These are phyloP conservation scores for Myotis findleyi DNA, from an alignment of 2,797 vertebrate genomes.

Conservation along the genomic window DNA sequence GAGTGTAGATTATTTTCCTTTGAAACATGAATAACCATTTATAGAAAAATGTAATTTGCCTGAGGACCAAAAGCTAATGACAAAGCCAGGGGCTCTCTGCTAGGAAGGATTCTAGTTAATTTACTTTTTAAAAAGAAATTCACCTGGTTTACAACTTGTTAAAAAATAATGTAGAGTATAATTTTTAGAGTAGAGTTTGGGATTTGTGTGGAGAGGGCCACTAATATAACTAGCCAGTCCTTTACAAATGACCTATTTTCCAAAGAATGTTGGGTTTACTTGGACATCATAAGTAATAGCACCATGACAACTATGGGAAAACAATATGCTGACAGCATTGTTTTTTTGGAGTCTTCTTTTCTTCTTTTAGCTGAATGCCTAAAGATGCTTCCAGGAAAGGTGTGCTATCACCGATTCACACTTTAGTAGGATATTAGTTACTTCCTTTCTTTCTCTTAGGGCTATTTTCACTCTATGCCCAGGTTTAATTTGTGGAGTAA, in stretches of 20 bases:
- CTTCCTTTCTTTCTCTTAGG: background rate
- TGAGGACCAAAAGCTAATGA: background rate
- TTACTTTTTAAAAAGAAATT: background rate
- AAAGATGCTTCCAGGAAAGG: conserved; percentile 19
- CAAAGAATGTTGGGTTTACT: background rate
- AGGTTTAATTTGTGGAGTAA: conserved; percentile 1
- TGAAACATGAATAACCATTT: background rate
- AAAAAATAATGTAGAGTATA: background rate
- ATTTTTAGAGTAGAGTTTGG: background rate
- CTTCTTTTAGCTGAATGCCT: background rate
- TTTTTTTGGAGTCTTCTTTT: background rate
- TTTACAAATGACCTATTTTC: background rate
- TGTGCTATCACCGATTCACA: background rate
- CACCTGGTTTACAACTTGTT: background rate
- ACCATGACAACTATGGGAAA: background rate
- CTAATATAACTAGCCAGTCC: background rate
- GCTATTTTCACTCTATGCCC: background rate
- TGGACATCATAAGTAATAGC: background rate
- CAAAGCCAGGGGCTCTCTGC: conserved; percentile 21
- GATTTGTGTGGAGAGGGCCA: background rate
- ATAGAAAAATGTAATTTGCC: background rate
- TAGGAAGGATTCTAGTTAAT: background rate
- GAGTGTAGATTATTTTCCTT: background rate
- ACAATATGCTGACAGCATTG: background rate
- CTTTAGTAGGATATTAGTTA: background rate